Percentiles rank a stretch among this genome's conserved stretches.
Conservation (phyloP, 2,888 invertebrate species). For the Esperia sulphurella region DNA sequence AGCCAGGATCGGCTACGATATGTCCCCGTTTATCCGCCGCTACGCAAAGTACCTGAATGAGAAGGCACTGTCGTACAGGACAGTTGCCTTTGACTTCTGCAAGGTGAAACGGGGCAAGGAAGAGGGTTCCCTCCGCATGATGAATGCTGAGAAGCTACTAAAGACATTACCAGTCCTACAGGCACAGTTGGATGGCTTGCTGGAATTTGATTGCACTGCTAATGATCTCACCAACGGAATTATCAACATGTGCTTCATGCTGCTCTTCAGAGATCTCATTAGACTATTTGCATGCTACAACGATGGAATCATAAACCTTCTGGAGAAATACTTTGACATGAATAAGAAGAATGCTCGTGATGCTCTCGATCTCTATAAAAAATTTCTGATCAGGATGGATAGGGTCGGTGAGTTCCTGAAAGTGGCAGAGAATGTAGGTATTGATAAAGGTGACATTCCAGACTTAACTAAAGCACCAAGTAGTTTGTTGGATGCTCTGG, state of each 20-base stretch:
- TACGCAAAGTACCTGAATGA: slow-evolving; percentile 99
- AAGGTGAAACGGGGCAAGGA: slow-evolving; percentile 99
- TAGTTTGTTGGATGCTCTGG: slow-evolving; percentile 96
- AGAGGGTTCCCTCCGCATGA: slow-evolving; percentile 96
- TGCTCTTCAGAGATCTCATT: slow-evolving; percentile 99
- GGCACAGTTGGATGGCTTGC: slow-evolving; percentile 94
- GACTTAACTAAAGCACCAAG: slow-evolving; percentile 99
- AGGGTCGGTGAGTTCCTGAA: slow-evolving; percentile 98
- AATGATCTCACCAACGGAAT: slow-evolving; percentile 99
- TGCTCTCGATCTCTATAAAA: slow-evolving; percentile 98
- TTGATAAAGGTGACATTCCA: slow-evolving; percentile 99
- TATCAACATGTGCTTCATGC: slow-evolving; percentile 99
- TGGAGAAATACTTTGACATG: slow-evolving; percentile 99
- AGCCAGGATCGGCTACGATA: slow-evolving; percentile 91
- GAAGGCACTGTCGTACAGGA: slow-evolving; percentile 98
- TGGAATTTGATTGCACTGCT: slow-evolving; percentile 98
- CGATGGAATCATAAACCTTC: slow-evolving; percentile 98
- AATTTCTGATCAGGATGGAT: slow-evolving; percentile 99
- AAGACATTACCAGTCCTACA: slow-evolving; percentile 98
- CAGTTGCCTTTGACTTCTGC: slow-evolving; percentile 99
- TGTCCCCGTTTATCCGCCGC: slow-evolving; percentile 99
- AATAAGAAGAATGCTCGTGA: slow-evolving; percentile 99
- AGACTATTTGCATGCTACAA: slow-evolving; percentile 99
- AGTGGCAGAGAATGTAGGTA: slow-evolving; percentile 91
- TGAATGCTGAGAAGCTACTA: slow-evolving; percentile 97